These are phyloP conservation scores for Oostethus manadensis DNA, from an alignment of 2,113 vertebrate species.

Conservation along the genomic window DNA sequence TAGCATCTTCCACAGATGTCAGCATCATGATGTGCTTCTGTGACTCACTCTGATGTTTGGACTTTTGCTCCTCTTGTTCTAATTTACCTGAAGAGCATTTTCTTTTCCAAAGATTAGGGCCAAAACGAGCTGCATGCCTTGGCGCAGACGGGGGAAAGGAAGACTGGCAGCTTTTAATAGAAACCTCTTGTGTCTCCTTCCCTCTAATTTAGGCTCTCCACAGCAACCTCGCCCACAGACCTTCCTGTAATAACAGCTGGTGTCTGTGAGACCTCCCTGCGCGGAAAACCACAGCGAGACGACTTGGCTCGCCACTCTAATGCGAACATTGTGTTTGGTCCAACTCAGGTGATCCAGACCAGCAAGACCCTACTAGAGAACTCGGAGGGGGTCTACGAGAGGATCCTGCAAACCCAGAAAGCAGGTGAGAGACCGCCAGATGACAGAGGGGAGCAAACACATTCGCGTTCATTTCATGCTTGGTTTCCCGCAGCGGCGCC, in stretches of 20 bases:
- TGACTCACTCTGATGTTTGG: conserved; percentile 3
- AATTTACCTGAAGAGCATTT: conserved; percentile 6
- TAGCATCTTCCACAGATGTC: conserved; percentile 31
- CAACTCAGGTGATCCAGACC: conserved; percentile 88
- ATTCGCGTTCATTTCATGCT: neutral
- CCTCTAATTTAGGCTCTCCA: conserved; percentile 49
- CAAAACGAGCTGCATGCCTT: too few species aligned
- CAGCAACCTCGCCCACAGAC: conserved; percentile 33
- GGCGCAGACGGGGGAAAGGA: too few species aligned
- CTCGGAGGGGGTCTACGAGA: conserved; percentile 82
- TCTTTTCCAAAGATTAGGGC: neutral
- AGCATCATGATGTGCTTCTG: conserved; percentile 1
- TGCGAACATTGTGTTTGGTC: conserved; percentile 19
- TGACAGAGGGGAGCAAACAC: neutral
- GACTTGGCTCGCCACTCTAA: conserved; percentile 18
- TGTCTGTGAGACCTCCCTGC: conserved; percentile 25
- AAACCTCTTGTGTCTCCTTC: conserved; percentile 31
- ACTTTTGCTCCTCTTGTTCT: conserved; percentile 1
- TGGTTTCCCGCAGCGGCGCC: neutral
- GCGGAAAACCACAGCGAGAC: conserved; percentile 23
- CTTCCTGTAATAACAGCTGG: conserved; percentile 40
- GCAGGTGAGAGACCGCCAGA: conserved; percentile 60
- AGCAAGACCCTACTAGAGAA: conserved; percentile 84
- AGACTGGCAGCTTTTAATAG: conserved; percentile 26
- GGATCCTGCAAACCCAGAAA: conserved; percentile 89